phyloP scores from a whole-genome alignment of 2,797 vertebrate genomes.

The Eulemur albifrons region DNA sequence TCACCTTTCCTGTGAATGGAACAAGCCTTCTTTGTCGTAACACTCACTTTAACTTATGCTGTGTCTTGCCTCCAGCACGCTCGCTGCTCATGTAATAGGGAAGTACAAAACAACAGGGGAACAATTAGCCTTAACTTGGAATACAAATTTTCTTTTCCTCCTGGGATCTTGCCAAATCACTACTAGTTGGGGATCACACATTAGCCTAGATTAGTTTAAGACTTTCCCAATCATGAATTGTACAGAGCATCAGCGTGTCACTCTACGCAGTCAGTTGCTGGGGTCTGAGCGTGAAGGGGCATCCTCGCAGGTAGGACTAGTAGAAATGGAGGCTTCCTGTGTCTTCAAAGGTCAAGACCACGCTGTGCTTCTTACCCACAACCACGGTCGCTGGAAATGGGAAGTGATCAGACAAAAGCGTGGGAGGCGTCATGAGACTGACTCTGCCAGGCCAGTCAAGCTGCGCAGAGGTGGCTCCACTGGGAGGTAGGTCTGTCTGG shows the following conservation, averaged over 20 bases:
- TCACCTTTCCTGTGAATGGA: not conserved
- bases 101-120: not conserved
- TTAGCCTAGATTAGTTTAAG: not conserved
- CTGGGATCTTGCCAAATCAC: constrained; percentile 25
- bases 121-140: not conserved
- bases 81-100: not conserved
- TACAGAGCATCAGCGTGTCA: not conserved
- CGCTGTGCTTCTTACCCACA: not conserved
- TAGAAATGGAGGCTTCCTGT: not conserved
- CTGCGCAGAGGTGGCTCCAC: not conserved
- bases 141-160: not conserved
- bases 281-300: not conserved
- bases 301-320: not conserved
- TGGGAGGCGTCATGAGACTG: rapidly evolving
- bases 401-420: not conserved
- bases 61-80: constrained; percentile 30
- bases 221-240: not conserved
- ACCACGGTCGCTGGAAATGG: not conserved
- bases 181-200: not conserved
- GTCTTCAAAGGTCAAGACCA: not conserved
- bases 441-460: not conserved
- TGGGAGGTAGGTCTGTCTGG: not conserved
- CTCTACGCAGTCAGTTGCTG: not conserved
- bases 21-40: not conserved
- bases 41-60: not conserved